A percentile compares a stretch with the other conserved stretches of the same genome.
These are phyloP conservation scores for Thripadectes ignobilis DNA, from an alignment of 2,797 vertebrate genomes.

Conservation along the genomic window DNA sequence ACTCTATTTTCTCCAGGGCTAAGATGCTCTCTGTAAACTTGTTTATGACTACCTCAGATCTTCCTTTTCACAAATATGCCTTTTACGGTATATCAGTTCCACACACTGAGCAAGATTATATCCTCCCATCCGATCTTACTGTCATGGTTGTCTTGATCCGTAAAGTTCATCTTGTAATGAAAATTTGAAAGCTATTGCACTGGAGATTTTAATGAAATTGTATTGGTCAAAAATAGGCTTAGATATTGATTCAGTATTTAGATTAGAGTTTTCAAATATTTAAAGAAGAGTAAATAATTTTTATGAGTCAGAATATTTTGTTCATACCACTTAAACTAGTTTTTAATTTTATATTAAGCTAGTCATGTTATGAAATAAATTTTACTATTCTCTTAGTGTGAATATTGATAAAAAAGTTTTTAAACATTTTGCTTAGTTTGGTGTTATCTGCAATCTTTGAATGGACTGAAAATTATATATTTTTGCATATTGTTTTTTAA, in stretches of 20 bases:
- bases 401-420: neutral
- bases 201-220: neutral
- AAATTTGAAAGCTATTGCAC: neutral
- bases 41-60: neutral
- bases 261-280: neutral
- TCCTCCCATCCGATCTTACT: neutral
- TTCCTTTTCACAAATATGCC: neutral
- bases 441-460: neutral
- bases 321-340: neutral
- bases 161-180: neutral
- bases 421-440: neutral
- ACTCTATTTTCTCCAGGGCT: neutral
- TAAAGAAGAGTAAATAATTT: neutral
- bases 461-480: neutral
- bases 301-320: neutral
- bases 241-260: neutral
- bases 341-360: neutral
- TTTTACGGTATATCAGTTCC: neutral
- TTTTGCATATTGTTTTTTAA: neutral
- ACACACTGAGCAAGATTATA: neutral
- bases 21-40: neutral
- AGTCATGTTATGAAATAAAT: neutral
- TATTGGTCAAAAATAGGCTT: neutral
- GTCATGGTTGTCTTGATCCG: neutral
- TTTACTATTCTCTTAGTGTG: neutral